Evolutionary conservation across 1,140 invertebrate genomes (phyloP).

Genomic region (Temnothorax longispinosus): DNA sequence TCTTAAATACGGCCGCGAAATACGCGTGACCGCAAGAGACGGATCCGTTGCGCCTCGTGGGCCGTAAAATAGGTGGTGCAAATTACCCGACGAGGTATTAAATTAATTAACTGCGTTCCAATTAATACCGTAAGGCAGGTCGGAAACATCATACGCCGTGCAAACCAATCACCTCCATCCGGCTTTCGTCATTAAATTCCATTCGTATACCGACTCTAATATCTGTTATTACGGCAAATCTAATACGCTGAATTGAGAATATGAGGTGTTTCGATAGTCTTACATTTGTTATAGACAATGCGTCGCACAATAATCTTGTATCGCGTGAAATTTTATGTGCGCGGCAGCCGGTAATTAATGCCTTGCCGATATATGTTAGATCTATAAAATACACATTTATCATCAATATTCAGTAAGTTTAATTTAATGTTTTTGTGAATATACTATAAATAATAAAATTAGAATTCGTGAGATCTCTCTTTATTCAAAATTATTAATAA

Average conservation of each 20-base stretch:
- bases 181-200: conserved; percentile 46
- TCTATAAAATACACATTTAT: not conserved
- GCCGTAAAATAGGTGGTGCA: conserved; percentile 1
- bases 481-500: not conserved
- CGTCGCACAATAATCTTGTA: not conserved
- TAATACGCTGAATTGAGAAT: not conserved
- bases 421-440: not conserved
- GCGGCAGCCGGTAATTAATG: not conserved
- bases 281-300: not conserved
- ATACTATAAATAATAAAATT: not conserved
- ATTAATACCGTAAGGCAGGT: conserved; percentile 46
- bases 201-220: conserved; percentile 6
- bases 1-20: not conserved
- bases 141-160: not conserved
- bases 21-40: not conserved
- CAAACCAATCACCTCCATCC: not conserved
- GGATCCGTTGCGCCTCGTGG: not conserved
- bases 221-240: conserved; percentile 36
- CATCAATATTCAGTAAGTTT: not conserved
- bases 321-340: not conserved
- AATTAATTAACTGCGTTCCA: conserved; percentile 64
- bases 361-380: not conserved
- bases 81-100: conserved; percentile 63
- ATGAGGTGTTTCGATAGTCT: not conserved
- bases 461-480: not conserved